Evolutionary conservation across 2,888 invertebrate species (phyloP).

Genomic region (Parnassius mnemosyne): DNA sequence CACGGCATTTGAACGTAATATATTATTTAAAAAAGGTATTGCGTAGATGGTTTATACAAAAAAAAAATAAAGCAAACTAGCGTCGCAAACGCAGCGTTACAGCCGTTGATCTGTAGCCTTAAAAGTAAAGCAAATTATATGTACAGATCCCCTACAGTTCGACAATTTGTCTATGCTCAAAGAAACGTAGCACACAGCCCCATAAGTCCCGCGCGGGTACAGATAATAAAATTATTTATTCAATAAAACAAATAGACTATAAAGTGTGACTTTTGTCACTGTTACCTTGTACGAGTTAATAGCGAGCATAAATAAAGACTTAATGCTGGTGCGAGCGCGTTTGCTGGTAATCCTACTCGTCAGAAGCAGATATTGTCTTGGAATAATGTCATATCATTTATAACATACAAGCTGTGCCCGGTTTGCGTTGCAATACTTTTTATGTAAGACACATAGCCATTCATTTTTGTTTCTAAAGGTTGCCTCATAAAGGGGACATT

Average conservation of each 20-base stretch:
- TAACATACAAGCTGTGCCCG: no score
- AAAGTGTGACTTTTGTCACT: conserved; percentile 73
- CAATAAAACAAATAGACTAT: conserved; percentile 72
- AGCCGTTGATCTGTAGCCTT: conserved; percentile 16
- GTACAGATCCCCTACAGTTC: conserved; percentile 43
- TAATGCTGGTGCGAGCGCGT: conserved; percentile 15
- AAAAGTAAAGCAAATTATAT: conserved; percentile 25
- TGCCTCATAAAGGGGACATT: no score
- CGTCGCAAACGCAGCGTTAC: conserved; percentile 17
- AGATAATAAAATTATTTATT: conserved; percentile 65
- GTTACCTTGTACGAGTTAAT: conserved; percentile 59
- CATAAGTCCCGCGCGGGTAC: conserved; percentile 34
- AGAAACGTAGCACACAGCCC: conserved; percentile 21
- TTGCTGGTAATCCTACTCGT: conserved; percentile 15
- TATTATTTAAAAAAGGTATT: no score
- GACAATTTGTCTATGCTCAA: conserved; percentile 45
- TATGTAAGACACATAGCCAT: no score
- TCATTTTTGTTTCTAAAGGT: no score
- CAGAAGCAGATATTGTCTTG: conserved; percentile 4
- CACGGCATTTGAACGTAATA: no score
- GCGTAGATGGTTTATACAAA: no score
- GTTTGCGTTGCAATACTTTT: no score
- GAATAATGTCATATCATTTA: not conserved
- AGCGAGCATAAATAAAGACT: conserved; percentile 54
- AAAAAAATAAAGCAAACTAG: not conserved